Evolutionary conservation across 2,797 vertebrate genomes (phyloP).

Genomic region (Xyrichtys novacula): DNA sequence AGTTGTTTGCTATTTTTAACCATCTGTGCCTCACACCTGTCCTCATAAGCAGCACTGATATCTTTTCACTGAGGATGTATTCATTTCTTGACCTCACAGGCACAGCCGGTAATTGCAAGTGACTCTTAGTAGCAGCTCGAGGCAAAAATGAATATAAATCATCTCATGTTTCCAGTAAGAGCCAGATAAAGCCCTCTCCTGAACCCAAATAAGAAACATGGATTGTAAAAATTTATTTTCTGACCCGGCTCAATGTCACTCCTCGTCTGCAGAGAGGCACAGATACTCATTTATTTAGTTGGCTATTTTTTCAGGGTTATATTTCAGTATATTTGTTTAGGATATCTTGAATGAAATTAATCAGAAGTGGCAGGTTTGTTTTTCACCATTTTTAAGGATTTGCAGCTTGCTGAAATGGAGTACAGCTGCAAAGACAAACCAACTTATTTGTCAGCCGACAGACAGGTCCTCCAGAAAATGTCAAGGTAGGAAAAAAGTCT

Average conservation of each 20-base stretch:
- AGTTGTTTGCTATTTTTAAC: not conserved
- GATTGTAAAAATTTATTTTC: not conserved
- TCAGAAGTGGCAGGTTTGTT: not conserved
- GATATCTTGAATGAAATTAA: not conserved
- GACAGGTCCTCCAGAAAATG: too few species aligned
- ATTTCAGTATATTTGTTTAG: not conserved
- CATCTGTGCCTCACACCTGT: slow-evolving; percentile 7
- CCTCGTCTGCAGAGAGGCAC: not conserved
- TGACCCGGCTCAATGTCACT: not conserved
- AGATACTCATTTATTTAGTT: not conserved
- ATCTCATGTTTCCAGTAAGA: slow-evolving; percentile 14
- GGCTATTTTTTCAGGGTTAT: not conserved
- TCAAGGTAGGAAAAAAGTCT: too few species aligned
- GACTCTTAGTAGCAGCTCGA: slow-evolving; percentile 23
- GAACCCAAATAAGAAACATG: slow-evolving; percentile 2
- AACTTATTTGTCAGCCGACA: not conserved
- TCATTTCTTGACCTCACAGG: slow-evolving; percentile 29
- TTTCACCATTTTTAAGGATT: not conserved
- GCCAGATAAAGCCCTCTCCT: slow-evolving; percentile 10
- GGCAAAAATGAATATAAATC: slow-evolving; percentile 45
- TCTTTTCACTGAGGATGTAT: not conserved
- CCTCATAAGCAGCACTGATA: slow-evolving; percentile 8
- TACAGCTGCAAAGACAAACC: not conserved
- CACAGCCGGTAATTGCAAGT: slow-evolving; percentile 32
- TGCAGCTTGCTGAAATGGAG: not conserved